phyloP scores from a whole-genome alignment of 2,797 vertebrate genomes.

The Nyctibius grandis region DNA sequence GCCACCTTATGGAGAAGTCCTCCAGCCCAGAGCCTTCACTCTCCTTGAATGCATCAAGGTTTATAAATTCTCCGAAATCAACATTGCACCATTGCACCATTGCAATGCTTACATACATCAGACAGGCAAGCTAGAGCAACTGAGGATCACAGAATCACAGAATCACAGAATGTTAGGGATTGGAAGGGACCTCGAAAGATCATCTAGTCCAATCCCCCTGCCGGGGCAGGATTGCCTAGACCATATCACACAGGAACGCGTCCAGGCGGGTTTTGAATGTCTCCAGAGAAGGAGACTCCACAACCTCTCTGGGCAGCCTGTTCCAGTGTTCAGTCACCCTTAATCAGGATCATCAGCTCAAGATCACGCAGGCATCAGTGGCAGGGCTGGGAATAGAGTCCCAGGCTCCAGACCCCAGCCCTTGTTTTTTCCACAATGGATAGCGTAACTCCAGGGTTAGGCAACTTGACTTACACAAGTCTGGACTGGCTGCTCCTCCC shows the following conservation, averaged over 20 bases:
- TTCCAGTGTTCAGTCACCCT: too few species aligned
- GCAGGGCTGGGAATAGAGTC: neutral
- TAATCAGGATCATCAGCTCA: neutral
- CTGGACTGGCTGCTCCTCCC: neutral
- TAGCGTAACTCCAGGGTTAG: neutral
- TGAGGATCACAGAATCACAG: too few species aligned
- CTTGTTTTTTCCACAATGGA: neutral
- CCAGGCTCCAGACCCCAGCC: neutral
- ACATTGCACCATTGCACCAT: neutral
- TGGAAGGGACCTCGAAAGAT: too few species aligned
- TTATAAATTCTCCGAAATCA: neutral
- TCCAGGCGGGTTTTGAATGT: too few species aligned
- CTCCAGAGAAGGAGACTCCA: too few species aligned
- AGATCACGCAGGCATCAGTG: neutral
- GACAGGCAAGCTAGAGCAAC: neutral
- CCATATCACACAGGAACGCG: too few species aligned
- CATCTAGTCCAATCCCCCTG: too few species aligned
- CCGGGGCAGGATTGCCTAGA: too few species aligned
- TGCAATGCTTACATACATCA: neutral
- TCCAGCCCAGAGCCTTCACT: neutral
- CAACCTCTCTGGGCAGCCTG: too few species aligned
- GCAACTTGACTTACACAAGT: neutral
- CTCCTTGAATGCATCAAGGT: neutral
- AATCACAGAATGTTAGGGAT: too few species aligned
- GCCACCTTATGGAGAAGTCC: neutral